These are phyloP conservation scores for Ormyrus rosae DNA, from an alignment of 2,888 invertebrate species.

Conservation along the genomic window DNA sequence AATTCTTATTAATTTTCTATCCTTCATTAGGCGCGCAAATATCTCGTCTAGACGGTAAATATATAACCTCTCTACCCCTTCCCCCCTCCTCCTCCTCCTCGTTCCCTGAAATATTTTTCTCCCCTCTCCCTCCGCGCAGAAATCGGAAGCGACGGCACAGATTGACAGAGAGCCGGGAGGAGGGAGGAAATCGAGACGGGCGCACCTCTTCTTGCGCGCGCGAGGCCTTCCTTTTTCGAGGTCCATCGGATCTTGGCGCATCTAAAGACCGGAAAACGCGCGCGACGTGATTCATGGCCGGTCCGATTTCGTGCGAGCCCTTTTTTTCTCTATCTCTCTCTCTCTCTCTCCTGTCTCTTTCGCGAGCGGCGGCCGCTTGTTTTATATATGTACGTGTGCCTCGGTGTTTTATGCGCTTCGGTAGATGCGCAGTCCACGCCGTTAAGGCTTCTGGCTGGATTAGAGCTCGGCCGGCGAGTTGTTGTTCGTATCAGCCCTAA, in stretches of 20 bases:
- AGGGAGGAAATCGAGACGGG: conserved; percentile 26
- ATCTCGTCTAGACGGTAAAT: conserved; percentile 39
- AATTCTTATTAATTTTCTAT: conserved; percentile 36
- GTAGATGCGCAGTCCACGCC: not conserved
- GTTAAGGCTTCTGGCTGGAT: conserved; percentile 47
- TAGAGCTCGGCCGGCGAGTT: conserved; percentile 4
- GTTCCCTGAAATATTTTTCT: not conserved
- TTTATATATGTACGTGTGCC: no score
- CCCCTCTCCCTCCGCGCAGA: not conserved
- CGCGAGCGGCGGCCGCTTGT: no score
- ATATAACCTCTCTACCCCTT: not conserved
- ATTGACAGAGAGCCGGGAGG: not conserved
- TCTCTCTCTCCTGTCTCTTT: not conserved
- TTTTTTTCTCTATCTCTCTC: not conserved
- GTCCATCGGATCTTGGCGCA: conserved; percentile 55
- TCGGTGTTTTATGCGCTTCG: no score
- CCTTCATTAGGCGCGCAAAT: conserved; percentile 33
- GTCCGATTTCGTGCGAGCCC: conserved; percentile 16
- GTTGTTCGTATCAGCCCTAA: no score
- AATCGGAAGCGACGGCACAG: conserved; percentile 21
- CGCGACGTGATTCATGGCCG: conserved; percentile 37
- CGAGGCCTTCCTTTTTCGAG: conserved; percentile 31
- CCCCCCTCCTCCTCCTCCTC: not conserved
- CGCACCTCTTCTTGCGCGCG: conserved; percentile 24
- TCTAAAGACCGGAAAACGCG: conserved; percentile 56